These are phyloP conservation scores for Omphaloscelis lunosa DNA, from an alignment of 2,888 invertebrate species.

Conservation along the genomic window DNA sequence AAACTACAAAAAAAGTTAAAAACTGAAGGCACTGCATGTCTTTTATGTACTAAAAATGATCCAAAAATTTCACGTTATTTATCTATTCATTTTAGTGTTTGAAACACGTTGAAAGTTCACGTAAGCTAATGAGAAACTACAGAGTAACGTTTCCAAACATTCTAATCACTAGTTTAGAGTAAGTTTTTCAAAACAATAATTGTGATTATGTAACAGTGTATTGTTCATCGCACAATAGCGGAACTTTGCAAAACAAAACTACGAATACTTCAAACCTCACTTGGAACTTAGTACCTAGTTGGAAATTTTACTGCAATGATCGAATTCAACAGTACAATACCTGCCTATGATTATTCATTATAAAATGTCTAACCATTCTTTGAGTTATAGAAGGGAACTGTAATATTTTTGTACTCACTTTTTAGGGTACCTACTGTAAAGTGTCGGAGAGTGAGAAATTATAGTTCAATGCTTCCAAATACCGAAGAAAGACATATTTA, in stretches of 20 bases:
- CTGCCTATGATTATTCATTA: neutral
- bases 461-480: neutral
- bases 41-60: constrained; percentile 11
- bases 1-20: constrained; percentile 62
- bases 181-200: constrained; percentile 60
- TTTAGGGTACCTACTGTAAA: neutral
- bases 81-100: constrained; percentile 44
- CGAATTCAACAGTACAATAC: neutral
- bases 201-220: constrained; percentile 65
- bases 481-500: neutral
- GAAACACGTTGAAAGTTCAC: constrained; percentile 41
- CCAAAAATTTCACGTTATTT: constrained; percentile 7
- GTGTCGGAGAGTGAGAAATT: neutral
- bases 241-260: constrained; percentile 57
- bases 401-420: no score
- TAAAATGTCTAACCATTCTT: neutral
- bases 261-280: constrained; percentile 19
- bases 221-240: constrained; percentile 70
- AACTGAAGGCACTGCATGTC: constrained; percentile 61
- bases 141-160: constrained; percentile 40
- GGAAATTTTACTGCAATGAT: neutral
- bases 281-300: neutral
- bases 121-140: constrained; percentile 47
- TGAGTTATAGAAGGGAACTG: neutral
- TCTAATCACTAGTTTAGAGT: constrained; percentile 48